A percentile compares a stretch with the other conserved stretches of the same genome.
Evolutionary conservation across 1,140 invertebrate species (phyloP).

Genomic region (Metaphire vulgaris): DNA sequence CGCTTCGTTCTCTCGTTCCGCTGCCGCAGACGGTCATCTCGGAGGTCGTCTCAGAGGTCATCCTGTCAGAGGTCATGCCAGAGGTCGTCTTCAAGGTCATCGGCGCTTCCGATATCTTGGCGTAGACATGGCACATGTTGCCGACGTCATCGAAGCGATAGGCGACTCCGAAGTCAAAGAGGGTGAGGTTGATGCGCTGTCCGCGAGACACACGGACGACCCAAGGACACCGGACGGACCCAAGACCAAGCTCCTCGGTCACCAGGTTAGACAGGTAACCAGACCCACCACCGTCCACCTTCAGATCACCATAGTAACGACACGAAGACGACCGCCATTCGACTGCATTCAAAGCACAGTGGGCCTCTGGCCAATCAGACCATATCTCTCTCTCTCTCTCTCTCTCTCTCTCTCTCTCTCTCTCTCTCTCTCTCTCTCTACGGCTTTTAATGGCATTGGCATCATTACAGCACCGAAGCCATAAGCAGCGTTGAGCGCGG

Average conservation of each 20-base stretch:
- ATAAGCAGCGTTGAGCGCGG: too few species aligned
- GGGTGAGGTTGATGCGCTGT: constrained; percentile 26
- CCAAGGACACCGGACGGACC: constrained; percentile 24
- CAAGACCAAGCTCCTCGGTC: constrained; percentile 17
- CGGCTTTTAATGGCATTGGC: too few species aligned
- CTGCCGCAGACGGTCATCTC: constrained; percentile 16
- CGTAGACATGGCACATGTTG: constrained; percentile 14
- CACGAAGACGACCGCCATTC: constrained; percentile 7
- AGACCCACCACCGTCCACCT: not conserved
- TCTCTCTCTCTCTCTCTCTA: too few species aligned
- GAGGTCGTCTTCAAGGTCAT: not conserved
- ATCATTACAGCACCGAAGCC: too few species aligned
- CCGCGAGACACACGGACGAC: not conserved
- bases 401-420: too few species aligned
- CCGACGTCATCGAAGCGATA: not conserved
- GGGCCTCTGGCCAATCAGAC: too few species aligned
- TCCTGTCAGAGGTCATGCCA: not conserved
- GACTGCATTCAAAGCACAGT: too few species aligned
- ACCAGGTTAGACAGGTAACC: constrained; percentile 22
- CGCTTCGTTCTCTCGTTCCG: constrained; percentile 2
- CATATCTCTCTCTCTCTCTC: too few species aligned
- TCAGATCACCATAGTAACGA: constrained; percentile 11
- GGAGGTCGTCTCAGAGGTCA: not conserved
- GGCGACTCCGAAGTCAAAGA: constrained; percentile 4
- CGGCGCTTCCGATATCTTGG: not conserved